Evolutionary conservation across 2,797 vertebrate genomes (phyloP), one percentile per base, ranked within the genome.

Genomic region (Thaleichthys pacificus): DNA sequence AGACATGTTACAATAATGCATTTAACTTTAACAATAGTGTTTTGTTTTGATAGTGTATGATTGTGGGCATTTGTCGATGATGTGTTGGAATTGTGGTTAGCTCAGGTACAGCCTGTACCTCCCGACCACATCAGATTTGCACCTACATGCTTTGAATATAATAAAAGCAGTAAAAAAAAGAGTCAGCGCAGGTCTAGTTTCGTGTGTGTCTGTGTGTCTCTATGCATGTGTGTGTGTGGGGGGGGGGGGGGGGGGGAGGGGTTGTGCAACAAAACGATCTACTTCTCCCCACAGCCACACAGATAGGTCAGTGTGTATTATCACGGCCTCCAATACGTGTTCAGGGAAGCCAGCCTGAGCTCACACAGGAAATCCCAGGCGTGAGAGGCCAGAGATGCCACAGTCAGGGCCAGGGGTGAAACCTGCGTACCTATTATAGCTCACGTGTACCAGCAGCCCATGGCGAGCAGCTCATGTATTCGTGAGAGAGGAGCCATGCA

Each of bases 181-280:
- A 32, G 24, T 30, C 64, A 63, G 32, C 5, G 19, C 51, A 65
- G 73, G 61, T 66, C 15, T 66, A 73, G 61, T 24, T 67, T 11
- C 15, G 11, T 22, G 4, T 61, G 54, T 56, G 19, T 56, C 14
- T 56, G 21, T 61, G 32, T 61, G 58, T 61, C 58, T 26, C 21
- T 24, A 22, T 22, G 58, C 11, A 9, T 4, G 32, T 2, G 32
- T 8, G 32, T 8, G 32, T 35, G 32, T 35, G 32, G 24, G 0
- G 24, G 24, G 26, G 26, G 26, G 26, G 28, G 4, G 32, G 24
- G 0, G 24, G 24, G 26, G 26, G 26, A 2, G 28, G 4, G 28
- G 28, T 30, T 30, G 28, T 30, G 4, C 28, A 38, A 38, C 35
- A 2, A 11, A 38, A 38, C 35, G 0, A 38, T 38, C 35, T 38